Base-by-base conservation (phyloP, 2,113 vertebrate species). In the Cyprinodon variegatus region DNA sequence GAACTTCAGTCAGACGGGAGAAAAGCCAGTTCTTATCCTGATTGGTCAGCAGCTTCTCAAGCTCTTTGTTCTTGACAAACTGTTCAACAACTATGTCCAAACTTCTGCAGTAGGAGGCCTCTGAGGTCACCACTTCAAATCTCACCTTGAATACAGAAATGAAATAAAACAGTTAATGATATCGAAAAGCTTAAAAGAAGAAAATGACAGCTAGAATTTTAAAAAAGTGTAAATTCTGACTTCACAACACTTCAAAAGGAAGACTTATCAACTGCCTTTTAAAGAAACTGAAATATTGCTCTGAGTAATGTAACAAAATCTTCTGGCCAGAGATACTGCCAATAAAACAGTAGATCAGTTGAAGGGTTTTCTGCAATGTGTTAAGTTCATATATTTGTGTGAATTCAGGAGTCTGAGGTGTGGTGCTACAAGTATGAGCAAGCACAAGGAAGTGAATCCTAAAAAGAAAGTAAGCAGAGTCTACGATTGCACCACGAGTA, bases 1-100 rank as follows among this genome's bases (percentile, higher is more conserved):
- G 94, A 13, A 99, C 97, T 0, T 98, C 97, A 0, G 92, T 89
- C 1, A 99, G 89, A 13, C 96, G 93, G 1, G 98, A 99, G 87
- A 99, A 99, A n/a, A 99, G 95, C 97, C 97, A 99, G 74, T 96
- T 98, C 40, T 94, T 95, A 1, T 99, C 97, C 83, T 99, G 97
- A 63, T 94, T 93, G 75, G 92, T 90, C 75, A 99, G 88, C 74
- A 95, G 89, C 0, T 77, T 78, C 61, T 94, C 95, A 39, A 99
- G 93, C 48, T 94, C 93, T 14, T 92, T 57, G 0, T 93, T 96
- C 60, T 91, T 94, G 67, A 97, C 96, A 90, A 99, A 99, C 57
- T 98, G 96, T 48, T 98, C 96, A 67, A 98, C 95, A 0, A 97
- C 97, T 48, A 99, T 95, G 0, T 98, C 96, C 40, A 99, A 87